Base-by-base conservation (phyloP, 2,113 vertebrate species). In the Bettongia penicillata region DNA sequence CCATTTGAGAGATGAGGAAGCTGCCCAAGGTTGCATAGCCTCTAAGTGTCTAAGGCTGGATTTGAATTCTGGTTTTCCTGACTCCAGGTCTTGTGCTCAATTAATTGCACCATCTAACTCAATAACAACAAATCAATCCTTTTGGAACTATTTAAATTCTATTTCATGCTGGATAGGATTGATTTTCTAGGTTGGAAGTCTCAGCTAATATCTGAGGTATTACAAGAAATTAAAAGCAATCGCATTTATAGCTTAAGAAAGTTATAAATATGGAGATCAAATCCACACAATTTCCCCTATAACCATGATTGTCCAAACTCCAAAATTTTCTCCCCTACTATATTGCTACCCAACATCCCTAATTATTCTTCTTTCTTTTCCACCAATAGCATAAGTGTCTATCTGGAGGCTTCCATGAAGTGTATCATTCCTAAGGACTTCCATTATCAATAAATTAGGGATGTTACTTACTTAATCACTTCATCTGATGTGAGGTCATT, bases 101-200 rank as follows among this genome's bases (percentile, higher is more conserved):
- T 68, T 68, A 37, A 37, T 68, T 68, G 4, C 3, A 68, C 31
- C 37, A 68, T 12, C 12, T 68, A 68, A n/a, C 19, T 31, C 53
- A 55, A 22, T 37, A 84, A 8, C 68, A 77, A 10, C 55, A 55
- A 68, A 1, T 3, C 96, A 94, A 97, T 93, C 8, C 26, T 84
- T 91, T 92, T 93, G 51, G 94, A 51, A 11, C 0, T 4, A 92
- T 90, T 92, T 55, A 96, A 43, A 95, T 53, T 94, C n/a, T 48
- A 0, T 68, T 37, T 68, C 61, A 14, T 68, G 68, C 53, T 93
- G 53, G 37, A 92, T 90, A 26, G 37, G 93, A 47, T 52, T 90
- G 91, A 61, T 94, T 43, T 90, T 23, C 10, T 92, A 43, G 50
- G 31, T 53, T 95, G 90, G 93, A 96, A 93, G 92, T 90, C 55